Conservation (phyloP, 2,888 invertebrate genomes). For the Lottia gigantea region DNA sequence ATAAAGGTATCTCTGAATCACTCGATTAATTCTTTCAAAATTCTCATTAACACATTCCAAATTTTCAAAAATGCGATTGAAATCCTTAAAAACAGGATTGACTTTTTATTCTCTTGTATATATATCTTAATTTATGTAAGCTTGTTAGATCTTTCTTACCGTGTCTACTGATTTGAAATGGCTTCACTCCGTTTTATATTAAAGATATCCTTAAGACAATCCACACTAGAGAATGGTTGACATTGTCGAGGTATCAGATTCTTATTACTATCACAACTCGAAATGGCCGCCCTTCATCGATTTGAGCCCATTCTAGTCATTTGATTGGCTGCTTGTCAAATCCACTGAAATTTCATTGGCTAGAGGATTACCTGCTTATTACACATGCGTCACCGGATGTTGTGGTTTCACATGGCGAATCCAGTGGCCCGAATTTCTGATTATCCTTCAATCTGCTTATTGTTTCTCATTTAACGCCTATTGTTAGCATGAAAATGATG, state of each 20-base stretch:
- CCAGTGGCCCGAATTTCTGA: not conserved
- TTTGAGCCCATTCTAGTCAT: not conserved
- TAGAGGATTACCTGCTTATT: not conserved
- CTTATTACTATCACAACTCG: conserved; percentile 9
- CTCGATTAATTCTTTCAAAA: too few species aligned
- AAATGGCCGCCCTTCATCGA: conserved; percentile 2
- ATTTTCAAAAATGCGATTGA: too few species aligned
- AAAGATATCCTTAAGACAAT: not conserved
- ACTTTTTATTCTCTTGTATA: not conserved
- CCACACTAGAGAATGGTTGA: not conserved
- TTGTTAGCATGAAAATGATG: not conserved
- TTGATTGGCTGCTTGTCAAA: not conserved
- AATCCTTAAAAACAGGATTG: too few species aligned
- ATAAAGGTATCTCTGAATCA: too few species aligned
- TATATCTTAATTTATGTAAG: not conserved
- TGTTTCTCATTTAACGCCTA: conserved; percentile 10
- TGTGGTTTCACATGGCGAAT: conserved; percentile 1
- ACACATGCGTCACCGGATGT: conserved; percentile 1
- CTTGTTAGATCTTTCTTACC: not conserved
- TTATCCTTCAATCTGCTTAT: not conserved
- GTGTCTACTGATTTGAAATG: not conserved
- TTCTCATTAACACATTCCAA: too few species aligned
- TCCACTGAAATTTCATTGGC: not conserved
- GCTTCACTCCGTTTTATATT: conserved; percentile 5
- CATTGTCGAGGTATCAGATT: not conserved